Conservation (phyloP, 2,888 invertebrate species). For the Zaprionus bogoriensis region DNA sequence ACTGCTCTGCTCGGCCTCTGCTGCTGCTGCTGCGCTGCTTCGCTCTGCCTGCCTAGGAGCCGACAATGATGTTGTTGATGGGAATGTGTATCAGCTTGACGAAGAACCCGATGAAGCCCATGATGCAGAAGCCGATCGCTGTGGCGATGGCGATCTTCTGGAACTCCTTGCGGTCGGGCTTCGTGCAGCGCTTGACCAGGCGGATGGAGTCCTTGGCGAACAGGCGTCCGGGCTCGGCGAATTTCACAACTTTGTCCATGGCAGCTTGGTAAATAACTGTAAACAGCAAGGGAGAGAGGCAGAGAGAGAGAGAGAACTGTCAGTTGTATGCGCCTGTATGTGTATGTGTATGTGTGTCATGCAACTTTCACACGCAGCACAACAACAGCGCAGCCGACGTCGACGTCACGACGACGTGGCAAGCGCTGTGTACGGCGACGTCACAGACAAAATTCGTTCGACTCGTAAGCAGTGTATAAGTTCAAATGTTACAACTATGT, state of each 20-base stretch:
- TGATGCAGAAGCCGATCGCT: slow-evolving; percentile 99
- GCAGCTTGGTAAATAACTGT: neutral
- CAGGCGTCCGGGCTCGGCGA: slow-evolving; percentile 96
- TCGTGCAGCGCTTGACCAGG: slow-evolving; percentile 99
- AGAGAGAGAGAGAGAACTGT: no score
- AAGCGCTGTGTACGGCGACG: slow-evolving; percentile 38
- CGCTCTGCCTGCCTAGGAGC: slow-evolving; percentile 84
- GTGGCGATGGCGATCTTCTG: slow-evolving; percentile 99
- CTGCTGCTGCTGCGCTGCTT: slow-evolving; percentile 5
- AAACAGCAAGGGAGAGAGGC: neutral
- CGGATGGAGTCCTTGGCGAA: slow-evolving; percentile 99
- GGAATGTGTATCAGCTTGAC: slow-evolving; percentile 99
- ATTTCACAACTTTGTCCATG: slow-evolving; percentile 98
- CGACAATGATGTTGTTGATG: slow-evolving; percentile 97
- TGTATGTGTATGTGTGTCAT: slow-evolving; percentile 17
- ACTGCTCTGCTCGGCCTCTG: neutral
- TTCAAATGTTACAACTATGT: neutral
- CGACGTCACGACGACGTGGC: slow-evolving; percentile 66
- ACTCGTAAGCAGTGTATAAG: neutral
- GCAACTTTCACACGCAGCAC: slow-evolving; percentile 54
- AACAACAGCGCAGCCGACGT: slow-evolving; percentile 5
- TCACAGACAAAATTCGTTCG: slow-evolving; percentile 52
- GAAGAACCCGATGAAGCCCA: slow-evolving; percentile 99
- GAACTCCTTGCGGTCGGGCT: slow-evolving; percentile 99
- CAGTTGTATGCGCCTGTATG: no score